A percentile compares a stretch with the other conserved stretches of the same genome.
phyloP scores from a whole-genome alignment of 2,888 invertebrate genomes.

The Timema cristinae region DNA sequence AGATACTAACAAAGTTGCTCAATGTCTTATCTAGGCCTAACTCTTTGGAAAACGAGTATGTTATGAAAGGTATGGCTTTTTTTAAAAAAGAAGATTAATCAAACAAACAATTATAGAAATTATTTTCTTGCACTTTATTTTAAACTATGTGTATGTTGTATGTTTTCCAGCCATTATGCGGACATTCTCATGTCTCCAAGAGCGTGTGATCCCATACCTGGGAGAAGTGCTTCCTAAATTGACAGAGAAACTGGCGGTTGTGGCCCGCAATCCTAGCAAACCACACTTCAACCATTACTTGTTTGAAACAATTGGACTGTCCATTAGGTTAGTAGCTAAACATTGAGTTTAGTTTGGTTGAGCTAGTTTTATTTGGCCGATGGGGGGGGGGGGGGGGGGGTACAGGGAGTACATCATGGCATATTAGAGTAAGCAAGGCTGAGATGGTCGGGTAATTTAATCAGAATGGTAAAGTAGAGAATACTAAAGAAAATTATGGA shows the following conservation, averaged over 20 bases:
- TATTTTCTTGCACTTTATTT: not conserved
- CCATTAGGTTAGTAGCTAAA: conserved; percentile 59
- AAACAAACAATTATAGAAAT: not conserved
- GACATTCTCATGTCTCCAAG: conserved; percentile 76
- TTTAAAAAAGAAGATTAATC: too few species aligned
- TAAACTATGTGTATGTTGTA: too few species aligned
- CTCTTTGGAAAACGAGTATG: conserved; percentile 92
- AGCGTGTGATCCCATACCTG: conserved; percentile 73
- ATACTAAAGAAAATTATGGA: too few species aligned
- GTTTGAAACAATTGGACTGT: conserved; percentile 90
- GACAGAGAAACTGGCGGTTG: conserved; percentile 74
- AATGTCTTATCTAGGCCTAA: conserved; percentile 64
- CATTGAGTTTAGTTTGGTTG: too few species aligned
- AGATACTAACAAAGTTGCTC: conserved; percentile 73
- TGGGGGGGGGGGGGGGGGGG: too few species aligned
- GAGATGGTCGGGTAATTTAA: too few species aligned
- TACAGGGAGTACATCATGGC: too few species aligned
- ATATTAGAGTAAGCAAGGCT: too few species aligned
- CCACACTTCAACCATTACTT: conserved; percentile 98
- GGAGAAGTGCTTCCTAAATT: conserved; percentile 77
- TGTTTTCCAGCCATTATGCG: conserved; percentile 77
- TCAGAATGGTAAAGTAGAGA: too few species aligned
- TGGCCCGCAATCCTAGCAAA: conserved; percentile 90
- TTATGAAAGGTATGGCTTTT: conserved; percentile 75
- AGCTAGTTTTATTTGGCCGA: too few species aligned